phyloP scores from a whole-genome alignment of 1,140 invertebrate species.

The Caenorhabditis tropicalis region DNA sequence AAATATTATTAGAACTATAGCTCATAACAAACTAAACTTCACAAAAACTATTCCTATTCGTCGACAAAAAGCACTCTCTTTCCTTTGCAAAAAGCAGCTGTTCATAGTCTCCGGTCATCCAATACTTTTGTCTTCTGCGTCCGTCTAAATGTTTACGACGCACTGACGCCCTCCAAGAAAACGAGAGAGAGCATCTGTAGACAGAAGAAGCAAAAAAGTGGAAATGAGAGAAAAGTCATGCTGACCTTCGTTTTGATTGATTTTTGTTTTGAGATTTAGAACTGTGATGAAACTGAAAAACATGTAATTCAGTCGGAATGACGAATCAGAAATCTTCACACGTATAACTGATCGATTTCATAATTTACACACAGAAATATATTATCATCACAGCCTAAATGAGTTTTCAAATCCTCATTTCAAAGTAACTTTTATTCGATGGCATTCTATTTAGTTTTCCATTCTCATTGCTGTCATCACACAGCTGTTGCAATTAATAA shows the following conservation, averaged over 20 bases:
- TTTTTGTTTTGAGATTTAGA: not conserved
- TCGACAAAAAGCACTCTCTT: slow-evolving; percentile 7
- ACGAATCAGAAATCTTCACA: too few species aligned
- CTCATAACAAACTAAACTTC: slow-evolving; percentile 20
- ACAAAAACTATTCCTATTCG: not conserved
- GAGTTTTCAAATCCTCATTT: not conserved
- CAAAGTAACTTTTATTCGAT: not conserved
- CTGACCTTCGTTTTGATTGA: not conserved
- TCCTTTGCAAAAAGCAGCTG: not conserved
- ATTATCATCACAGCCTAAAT: too few species aligned
- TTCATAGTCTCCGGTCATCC: slow-evolving; percentile 6
- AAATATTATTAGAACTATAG: slow-evolving; percentile 33
- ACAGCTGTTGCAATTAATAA: slow-evolving; percentile 38
- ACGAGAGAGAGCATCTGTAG: not conserved
- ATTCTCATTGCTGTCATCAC: slow-evolving; percentile 6
- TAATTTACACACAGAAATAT: too few species aligned
- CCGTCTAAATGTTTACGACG: slow-evolving; percentile 43
- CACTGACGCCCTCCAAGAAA: slow-evolving; percentile 7
- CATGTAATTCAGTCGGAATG: too few species aligned
- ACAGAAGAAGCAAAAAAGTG: not conserved
- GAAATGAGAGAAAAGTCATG: not conserved
- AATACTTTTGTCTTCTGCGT: slow-evolving; percentile 43
- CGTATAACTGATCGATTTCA: too few species aligned
- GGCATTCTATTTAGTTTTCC: not conserved
- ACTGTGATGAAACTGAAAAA: not conserved